Evolutionary conservation across 2,113 vertebrate genomes (phyloP).

Genomic region (Poeciliopsis retropinna): DNA sequence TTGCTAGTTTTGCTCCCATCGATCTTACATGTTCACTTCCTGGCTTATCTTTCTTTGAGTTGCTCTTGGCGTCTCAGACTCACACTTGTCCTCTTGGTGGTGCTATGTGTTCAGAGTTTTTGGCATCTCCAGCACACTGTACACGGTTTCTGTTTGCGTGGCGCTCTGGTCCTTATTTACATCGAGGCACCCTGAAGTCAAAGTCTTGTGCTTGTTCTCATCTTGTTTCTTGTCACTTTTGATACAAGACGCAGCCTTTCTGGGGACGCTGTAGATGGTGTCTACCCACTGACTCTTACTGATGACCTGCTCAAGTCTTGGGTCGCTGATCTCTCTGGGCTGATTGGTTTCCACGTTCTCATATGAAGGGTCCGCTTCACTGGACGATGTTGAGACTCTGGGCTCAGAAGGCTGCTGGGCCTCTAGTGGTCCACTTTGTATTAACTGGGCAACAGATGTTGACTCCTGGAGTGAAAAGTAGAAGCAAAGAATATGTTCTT

Average conservation of each 20-base stretch:
- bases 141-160: constrained; percentile 13
- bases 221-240: not conserved
- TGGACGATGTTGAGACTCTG: constrained; percentile 6
- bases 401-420: not conserved
- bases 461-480: constrained; percentile 3
- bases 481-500: not conserved
- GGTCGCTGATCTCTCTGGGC: not conserved
- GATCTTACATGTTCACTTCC: not conserved
- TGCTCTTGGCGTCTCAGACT: not conserved
- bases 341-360: constrained; percentile 28
- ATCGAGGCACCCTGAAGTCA: not conserved
- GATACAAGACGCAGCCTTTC: rapidly evolving
- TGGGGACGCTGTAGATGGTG: not conserved
- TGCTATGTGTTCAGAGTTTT: constrained; percentile 7
- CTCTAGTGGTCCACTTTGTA: constrained; percentile 11
- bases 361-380: constrained; percentile 26
- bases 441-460: not conserved
- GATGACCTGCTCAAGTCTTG: not conserved
- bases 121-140: constrained; percentile 35
- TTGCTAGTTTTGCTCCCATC: too few relatives aligned
- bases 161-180: rapidly evolving
- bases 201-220: rapidly evolving
- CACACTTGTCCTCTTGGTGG: constrained; percentile 2
- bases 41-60: rapidly evolving
- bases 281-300: not conserved